Percentiles rank a stretch among this genome's conserved stretches.
Evolutionary conservation across 2,888 invertebrate genomes (phyloP).

Genomic region (Troilus luridus): DNA sequence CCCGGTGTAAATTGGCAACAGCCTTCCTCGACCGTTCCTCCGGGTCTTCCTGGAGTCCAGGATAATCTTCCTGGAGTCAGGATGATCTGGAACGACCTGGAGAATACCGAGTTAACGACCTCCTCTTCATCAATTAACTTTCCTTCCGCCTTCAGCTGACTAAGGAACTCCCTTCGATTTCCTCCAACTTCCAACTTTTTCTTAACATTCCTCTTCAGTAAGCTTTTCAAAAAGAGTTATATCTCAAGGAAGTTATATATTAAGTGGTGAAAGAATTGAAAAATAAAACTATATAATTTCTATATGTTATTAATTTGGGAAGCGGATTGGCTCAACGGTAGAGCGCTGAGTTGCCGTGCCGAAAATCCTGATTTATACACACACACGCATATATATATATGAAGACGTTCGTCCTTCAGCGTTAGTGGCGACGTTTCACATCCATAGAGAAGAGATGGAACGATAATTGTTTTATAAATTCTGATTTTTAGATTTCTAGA

Average conservation of each 20-base stretch:
- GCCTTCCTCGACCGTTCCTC: not conserved
- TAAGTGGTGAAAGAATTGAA: too few relatives aligned
- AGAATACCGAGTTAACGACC: conserved; percentile 44
- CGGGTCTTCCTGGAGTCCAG: not conserved
- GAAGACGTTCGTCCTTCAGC: too few relatives aligned
- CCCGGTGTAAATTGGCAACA: conserved; percentile 16
- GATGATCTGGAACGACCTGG: not conserved
- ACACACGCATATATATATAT: too few relatives aligned
- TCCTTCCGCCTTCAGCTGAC: conserved; percentile 33
- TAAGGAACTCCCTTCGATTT: conserved; percentile 39
- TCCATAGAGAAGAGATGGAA: too few relatives aligned
- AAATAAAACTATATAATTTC: too few relatives aligned
- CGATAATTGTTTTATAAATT: too few relatives aligned
- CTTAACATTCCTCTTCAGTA: not conserved
- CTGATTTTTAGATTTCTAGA: too few relatives aligned
- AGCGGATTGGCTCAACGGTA: too few relatives aligned
- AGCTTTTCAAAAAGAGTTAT: not conserved
- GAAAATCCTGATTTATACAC: too few relatives aligned
- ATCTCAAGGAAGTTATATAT: not conserved
- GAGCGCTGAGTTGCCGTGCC: too few relatives aligned
- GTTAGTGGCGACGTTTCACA: too few relatives aligned
- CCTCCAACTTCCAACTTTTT: not conserved
- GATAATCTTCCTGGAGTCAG: not conserved
- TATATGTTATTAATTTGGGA: too few relatives aligned
- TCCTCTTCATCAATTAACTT: conserved; percentile 37